Conservation (phyloP, 2,888 invertebrate species). For the Dolichopus griseipennis region DNA sequence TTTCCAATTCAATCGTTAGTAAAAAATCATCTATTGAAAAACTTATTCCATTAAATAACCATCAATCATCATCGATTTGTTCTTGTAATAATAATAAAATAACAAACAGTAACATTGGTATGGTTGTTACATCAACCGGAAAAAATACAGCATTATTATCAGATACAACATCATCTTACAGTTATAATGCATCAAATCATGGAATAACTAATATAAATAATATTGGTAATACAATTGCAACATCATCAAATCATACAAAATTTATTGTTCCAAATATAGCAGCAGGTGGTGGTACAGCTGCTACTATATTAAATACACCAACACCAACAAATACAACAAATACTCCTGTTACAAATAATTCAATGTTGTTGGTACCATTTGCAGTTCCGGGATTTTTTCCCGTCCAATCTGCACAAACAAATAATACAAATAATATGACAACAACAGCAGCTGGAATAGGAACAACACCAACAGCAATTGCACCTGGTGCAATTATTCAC, state of each 20-base stretch:
- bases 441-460: conserved; percentile 28
- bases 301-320: conserved; percentile 15
- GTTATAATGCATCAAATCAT: not conserved
- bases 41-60: conserved; percentile 3
- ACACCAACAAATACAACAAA: conserved; percentile 20
- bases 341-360: conserved; percentile 24
- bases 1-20: not conserved
- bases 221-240: not conserved
- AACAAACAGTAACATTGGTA: not conserved
- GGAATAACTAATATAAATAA: not conserved
- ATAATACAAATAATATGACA: conserved; percentile 26
- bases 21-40: not conserved
- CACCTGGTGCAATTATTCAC: not conserved
- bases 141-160: not conserved
- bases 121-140: conserved; percentile 1
- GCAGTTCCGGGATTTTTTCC: conserved; percentile 30
- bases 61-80: conserved; percentile 8
- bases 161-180: not conserved
- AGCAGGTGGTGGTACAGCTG: not conserved
- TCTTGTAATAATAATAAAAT: conserved; percentile 2
- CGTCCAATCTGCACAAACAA: conserved; percentile 22
- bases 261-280: not conserved
- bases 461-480: not conserved
- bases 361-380: conserved; percentile 34
- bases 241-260: not conserved